These are phyloP conservation scores for Crotalus viridis DNA, from an alignment of 2,113 vertebrate species.

Conservation along the genomic window DNA sequence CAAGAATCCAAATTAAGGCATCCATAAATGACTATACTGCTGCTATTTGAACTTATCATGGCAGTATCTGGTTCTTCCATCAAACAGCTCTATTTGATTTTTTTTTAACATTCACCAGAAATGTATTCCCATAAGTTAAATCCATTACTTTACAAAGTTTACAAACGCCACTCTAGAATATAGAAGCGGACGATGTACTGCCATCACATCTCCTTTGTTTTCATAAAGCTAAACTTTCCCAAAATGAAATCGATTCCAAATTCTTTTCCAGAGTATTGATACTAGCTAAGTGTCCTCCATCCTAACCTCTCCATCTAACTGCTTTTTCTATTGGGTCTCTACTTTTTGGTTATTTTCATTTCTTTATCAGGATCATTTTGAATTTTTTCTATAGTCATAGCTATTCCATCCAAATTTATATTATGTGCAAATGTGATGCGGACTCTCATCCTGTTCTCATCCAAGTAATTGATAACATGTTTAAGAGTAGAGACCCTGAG, in stretches of 20 bases:
- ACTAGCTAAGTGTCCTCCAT: neutral
- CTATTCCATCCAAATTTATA: neutral
- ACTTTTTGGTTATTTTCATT: neutral
- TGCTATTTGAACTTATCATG: neutral
- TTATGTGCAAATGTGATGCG: neutral
- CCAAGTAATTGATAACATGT: neutral
- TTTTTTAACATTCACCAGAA: neutral
- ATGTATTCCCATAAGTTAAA: neutral
- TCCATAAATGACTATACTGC: neutral
- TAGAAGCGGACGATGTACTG: neutral
- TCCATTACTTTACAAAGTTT: neutral
- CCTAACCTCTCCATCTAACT: neutral
- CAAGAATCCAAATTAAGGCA: neutral
- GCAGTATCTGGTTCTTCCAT: neutral
- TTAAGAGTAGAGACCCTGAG: neutral
- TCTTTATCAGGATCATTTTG: neutral
- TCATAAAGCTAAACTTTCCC: neutral
- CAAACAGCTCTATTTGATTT: neutral
- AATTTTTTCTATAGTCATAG: neutral
- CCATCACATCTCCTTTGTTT: neutral
- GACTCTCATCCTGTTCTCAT: neutral
- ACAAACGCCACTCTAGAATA: neutral
- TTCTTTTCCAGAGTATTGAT: neutral
- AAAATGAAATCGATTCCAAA: neutral
- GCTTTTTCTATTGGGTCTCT: neutral